These are phyloP conservation scores for Vulpes lagopus DNA, from an alignment of 2,113 vertebrate species.

Conservation along the genomic window DNA sequence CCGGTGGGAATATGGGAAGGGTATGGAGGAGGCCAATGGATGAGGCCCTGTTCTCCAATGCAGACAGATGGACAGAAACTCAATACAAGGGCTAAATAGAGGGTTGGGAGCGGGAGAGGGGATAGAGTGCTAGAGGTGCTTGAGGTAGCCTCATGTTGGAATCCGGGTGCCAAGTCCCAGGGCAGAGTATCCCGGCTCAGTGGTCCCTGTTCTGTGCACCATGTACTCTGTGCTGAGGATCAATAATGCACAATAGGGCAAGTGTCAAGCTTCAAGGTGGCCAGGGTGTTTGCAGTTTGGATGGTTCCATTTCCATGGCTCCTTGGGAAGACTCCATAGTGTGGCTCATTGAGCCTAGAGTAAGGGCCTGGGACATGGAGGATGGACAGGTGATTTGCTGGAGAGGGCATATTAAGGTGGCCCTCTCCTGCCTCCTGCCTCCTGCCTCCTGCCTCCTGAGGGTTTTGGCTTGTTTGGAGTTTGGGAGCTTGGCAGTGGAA, in stretches of 20 bases:
- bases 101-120: fast-evolving
- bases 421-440: not conserved
- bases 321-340: not conserved
- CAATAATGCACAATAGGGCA: fast-evolving
- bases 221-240: not conserved
- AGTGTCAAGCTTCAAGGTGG: not conserved
- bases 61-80: not conserved
- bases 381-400: not conserved
- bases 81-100: not conserved
- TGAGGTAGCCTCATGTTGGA: not conserved
- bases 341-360: not conserved
- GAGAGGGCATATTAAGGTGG: not conserved
- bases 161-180: not conserved
- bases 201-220: not conserved
- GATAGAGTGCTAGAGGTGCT: not conserved
- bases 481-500: not conserved
- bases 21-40: not conserved
- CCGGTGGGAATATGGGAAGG: not conserved
- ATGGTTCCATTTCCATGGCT: not conserved
- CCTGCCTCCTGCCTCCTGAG: not conserved
- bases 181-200: not conserved
- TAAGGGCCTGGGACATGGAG: not conserved
- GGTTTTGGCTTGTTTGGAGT: not conserved
- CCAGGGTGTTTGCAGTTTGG: not conserved
- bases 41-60: not conserved